Conservation (phyloP, 2,888 invertebrate species). For the Rotaria sp. region DNA sequence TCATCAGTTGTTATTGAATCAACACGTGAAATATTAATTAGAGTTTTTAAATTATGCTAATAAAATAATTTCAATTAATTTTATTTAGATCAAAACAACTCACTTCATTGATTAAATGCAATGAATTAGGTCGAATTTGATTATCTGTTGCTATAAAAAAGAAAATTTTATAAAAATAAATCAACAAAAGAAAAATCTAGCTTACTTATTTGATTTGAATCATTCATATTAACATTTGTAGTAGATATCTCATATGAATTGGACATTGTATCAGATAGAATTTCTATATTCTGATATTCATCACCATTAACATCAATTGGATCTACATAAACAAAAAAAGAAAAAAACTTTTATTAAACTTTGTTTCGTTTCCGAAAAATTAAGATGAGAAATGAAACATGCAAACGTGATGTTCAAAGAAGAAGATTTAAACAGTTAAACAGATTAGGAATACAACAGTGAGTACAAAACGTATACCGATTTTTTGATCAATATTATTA, state of each 20-base stretch:
- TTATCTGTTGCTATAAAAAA: background rate
- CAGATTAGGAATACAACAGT: background rate
- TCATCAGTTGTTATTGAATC: background rate
- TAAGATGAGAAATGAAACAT: background rate
- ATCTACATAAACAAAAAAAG: background rate
- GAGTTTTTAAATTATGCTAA: background rate
- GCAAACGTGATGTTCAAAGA: background rate
- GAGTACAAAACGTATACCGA: background rate
- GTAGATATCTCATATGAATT: background rate
- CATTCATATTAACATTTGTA: background rate
- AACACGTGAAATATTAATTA: background rate
- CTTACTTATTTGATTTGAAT: background rate
- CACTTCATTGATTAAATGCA: background rate
- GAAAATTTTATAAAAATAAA: background rate
- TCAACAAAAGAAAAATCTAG: background rate
- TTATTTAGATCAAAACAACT: background rate
- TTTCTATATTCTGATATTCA: constrained; percentile 24
- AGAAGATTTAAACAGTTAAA: background rate
- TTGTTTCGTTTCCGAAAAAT: too few species aligned
- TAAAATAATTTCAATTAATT: background rate
- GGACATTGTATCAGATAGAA: background rate
- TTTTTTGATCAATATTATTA: background rate
- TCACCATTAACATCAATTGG: background rate
- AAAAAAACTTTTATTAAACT: background rate
- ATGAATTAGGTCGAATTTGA: background rate